phyloP scores from a whole-genome alignment of 2,113 vertebrate species.

The Orientallactaga bullata region DNA sequence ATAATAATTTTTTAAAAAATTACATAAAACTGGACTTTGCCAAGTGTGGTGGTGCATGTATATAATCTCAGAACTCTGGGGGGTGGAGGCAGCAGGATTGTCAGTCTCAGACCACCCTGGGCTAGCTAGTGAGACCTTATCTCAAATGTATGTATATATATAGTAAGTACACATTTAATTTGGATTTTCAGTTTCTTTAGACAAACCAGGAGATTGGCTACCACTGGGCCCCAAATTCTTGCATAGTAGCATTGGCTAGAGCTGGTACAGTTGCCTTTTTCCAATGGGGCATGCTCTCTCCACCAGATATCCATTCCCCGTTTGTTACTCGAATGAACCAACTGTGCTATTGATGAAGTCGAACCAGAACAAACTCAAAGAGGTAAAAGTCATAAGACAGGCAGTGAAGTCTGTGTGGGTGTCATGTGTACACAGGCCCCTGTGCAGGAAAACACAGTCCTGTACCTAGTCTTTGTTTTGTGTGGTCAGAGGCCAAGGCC shows the following conservation, averaged over 20 bases:
- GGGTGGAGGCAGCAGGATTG: neutral
- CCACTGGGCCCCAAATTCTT: neutral
- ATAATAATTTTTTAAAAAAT: no score
- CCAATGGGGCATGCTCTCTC: neutral
- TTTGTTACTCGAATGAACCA: neutral
- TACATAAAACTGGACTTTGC: neutral
- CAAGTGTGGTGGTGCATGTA: neutral
- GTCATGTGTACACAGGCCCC: neutral
- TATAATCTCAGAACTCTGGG: neutral
- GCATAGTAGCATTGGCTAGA: neutral
- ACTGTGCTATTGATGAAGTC: neutral
- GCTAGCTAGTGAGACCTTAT: neutral
- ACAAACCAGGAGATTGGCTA: neutral
- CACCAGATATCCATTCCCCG: neutral
- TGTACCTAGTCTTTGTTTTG: neutral
- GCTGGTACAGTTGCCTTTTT: neutral
- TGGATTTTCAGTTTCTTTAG: conserved; percentile 41
- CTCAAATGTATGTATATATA: neutral
- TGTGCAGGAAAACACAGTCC: neutral
- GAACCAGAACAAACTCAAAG: neutral
- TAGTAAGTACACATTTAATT: neutral
- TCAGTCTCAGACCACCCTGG: neutral
- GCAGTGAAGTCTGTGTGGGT: neutral
- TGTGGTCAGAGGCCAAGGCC: neutral
- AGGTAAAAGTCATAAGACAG: neutral